Evolutionary conservation across 1,140 invertebrate genomes (phyloP).

Genomic region (Lepidurus couesii): DNA sequence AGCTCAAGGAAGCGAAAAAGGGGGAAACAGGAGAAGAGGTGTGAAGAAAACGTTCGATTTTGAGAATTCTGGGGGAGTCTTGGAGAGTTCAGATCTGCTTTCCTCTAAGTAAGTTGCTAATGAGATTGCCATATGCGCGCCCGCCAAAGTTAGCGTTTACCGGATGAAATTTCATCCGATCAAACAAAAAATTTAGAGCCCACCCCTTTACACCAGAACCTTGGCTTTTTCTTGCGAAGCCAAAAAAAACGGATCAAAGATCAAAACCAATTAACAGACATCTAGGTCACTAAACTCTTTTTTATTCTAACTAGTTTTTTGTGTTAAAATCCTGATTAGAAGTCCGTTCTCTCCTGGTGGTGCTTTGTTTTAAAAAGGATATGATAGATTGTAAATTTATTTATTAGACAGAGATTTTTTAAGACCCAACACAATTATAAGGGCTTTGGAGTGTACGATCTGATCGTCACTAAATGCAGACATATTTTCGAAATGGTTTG

Average conservation of each 20-base stretch:
- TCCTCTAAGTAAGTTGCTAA: conserved; percentile 30
- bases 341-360: no score
- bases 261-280: neutral
- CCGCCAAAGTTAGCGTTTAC: neutral
- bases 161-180: conserved; percentile 18
- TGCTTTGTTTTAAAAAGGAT: no score
- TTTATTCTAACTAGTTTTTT: no score
- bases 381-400: no score
- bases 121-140: conserved; percentile 29
- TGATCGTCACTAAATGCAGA: no score
- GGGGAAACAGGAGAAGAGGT: conserved; percentile 36
- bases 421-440: no score
- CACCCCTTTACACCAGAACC: neutral
- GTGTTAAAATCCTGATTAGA: no score
- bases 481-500: no score
- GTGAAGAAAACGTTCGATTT: conserved; percentile 24
- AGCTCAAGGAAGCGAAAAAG: conserved; percentile 30
- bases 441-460: no score
- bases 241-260: neutral
- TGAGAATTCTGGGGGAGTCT: conserved; percentile 35
- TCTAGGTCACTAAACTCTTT: neutral
- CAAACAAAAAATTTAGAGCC: neutral
- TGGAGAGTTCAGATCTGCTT: conserved; percentile 34
- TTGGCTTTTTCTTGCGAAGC: neutral
- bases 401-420: no score